Conservation (phyloP, 2,888 invertebrate species). For the Gonocerus acuteangulatus region DNA sequence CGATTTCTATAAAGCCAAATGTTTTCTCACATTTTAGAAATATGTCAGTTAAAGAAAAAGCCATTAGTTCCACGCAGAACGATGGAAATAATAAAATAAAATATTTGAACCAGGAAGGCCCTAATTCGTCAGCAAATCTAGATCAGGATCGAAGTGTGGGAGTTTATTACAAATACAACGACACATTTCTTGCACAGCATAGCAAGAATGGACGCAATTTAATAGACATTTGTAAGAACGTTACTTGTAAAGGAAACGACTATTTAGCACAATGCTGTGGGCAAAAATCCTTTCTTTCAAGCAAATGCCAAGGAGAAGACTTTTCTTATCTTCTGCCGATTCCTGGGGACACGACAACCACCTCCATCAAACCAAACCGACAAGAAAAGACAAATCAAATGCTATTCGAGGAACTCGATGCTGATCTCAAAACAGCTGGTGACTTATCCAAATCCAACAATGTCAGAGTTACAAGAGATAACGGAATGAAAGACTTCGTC, state of each 20-base stretch:
- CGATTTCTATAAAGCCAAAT: too few relatives aligned
- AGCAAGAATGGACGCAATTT: neutral
- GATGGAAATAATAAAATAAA: too few relatives aligned
- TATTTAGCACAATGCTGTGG: constrained; percentile 6
- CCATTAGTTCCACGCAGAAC: too few relatives aligned
- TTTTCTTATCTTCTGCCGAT: constrained; percentile 8
- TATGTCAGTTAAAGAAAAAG: too few relatives aligned
- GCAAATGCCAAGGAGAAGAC: constrained; percentile 14
- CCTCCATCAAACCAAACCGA: neutral
- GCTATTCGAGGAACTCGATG: neutral
- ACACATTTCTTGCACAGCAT: constrained; percentile 1
- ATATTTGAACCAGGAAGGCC: too few relatives aligned
- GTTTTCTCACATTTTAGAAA: too few relatives aligned
- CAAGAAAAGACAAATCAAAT: neutral
- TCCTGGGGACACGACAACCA: neutral
- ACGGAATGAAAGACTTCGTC: neutral
- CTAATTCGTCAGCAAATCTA: too few relatives aligned
- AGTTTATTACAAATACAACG: constrained; percentile 6
- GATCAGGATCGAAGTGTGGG: too few relatives aligned
- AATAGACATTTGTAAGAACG: constrained; percentile 13
- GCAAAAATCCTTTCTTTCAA: neutral
- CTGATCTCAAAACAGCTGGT: too few relatives aligned
- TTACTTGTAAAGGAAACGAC: constrained; percentile 13
- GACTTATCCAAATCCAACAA: neutral
- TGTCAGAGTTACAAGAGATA: neutral